Conservation (phyloP, 2,113 vertebrate genomes). For the Penelope pileata region DNA sequence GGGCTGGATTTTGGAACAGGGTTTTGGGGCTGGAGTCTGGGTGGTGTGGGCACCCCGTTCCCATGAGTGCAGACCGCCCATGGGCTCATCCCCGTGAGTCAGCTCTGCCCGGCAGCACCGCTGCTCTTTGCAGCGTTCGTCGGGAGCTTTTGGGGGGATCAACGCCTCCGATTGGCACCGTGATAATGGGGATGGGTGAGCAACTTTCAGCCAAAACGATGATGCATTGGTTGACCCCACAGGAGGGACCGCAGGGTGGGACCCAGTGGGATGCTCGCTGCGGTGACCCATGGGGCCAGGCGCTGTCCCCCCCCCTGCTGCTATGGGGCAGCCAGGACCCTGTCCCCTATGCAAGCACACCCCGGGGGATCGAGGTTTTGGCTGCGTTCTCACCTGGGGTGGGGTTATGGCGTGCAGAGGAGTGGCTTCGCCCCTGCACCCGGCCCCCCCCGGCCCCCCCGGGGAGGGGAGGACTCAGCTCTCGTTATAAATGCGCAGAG, state of each 20-base stretch:
- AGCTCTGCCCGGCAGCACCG: neutral
- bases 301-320: rapidly evolving
- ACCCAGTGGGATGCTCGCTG: neutral
- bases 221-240: rapidly evolving
- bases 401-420: neutral
- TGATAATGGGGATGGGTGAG: rapidly evolving
- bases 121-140: neutral
- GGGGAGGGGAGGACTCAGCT: neutral
- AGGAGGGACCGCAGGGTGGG: neutral
- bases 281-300: neutral
- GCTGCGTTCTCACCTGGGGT: neutral
- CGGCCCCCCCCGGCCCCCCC: neutral
- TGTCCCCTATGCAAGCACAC: rapidly evolving
- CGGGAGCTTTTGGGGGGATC: neutral
- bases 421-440: neutral
- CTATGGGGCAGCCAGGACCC: neutral
- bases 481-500: neutral
- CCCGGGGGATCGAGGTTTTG: rapidly evolving
- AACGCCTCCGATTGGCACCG: rapidly evolving
- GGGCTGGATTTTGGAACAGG: no score
- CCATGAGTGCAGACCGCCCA: rapidly evolving
- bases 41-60: rapidly evolving
- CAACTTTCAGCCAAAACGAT: rapidly evolving
- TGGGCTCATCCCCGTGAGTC: neutral
- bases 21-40: no score